A percentile compares a stretch with the other conserved stretches of the same genome.
Evolutionary conservation across 1,140 invertebrate genomes (phyloP).

Genomic region (Nasonia longicornis): DNA sequence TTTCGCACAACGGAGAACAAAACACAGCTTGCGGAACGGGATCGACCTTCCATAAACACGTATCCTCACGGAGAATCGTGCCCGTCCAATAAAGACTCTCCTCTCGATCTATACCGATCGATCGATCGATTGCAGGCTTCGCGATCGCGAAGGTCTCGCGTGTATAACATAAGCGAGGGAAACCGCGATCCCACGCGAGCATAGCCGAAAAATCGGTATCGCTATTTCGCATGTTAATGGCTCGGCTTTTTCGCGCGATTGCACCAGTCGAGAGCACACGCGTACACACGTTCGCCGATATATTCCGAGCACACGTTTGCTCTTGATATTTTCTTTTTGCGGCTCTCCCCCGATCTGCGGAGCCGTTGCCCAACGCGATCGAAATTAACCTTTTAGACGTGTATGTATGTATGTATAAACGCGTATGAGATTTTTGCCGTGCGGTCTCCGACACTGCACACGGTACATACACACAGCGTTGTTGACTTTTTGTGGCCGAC

Average conservation of each 20-base stretch:
- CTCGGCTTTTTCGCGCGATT: slow-evolving; percentile 10
- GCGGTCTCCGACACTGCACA: too few relatives aligned
- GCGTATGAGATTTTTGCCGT: too few relatives aligned
- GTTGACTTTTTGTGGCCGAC: too few relatives aligned
- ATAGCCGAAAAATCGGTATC: slow-evolving; percentile 8
- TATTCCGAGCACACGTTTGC: too few relatives aligned
- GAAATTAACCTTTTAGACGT: slow-evolving; percentile 15
- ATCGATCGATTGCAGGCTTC: not conserved
- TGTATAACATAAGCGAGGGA: not conserved
- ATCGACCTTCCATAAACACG: not conserved
- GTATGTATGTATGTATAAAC: not conserved
- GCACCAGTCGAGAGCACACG: not conserved
- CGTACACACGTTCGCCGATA: not conserved
- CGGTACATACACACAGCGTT: too few relatives aligned
- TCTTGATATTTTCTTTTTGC: slow-evolving; percentile 28
- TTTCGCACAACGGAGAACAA: not conserved
- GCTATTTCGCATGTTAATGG: slow-evolving; percentile 35
- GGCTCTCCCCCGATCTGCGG: not conserved
- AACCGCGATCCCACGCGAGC: slow-evolving; percentile 21
- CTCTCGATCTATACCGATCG: not conserved
- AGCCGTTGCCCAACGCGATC: slow-evolving; percentile 31
- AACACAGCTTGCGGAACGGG: too few relatives aligned
- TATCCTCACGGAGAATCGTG: not conserved
- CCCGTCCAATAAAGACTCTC: slow-evolving; percentile 3
- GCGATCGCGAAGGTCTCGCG: not conserved